These are phyloP conservation scores for Drosophila peninsularis DNA, from an alignment of 2,888 invertebrate genomes.

Conservation along the genomic window DNA sequence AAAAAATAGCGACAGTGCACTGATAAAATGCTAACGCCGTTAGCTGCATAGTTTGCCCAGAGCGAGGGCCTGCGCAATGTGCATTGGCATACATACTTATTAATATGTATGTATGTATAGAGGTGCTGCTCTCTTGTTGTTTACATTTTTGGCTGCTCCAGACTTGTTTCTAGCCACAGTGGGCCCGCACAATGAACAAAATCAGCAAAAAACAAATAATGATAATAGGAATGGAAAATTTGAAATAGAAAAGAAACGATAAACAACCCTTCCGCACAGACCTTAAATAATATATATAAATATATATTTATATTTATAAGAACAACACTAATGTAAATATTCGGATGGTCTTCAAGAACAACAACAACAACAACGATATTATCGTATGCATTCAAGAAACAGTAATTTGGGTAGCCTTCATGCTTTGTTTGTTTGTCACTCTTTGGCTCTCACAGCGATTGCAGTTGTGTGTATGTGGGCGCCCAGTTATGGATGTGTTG, in stretches of 20 bases:
- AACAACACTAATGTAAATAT: background rate
- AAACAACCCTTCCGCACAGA: background rate
- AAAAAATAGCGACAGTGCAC: constrained; percentile 8
- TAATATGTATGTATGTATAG: background rate
- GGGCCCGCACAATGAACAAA: constrained; percentile 1
- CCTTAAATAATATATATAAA: background rate
- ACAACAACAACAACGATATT: constrained; percentile 1
- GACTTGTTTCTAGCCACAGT: constrained; percentile 39
- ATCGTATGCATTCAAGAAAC: constrained; percentile 9
- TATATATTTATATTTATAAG: background rate
- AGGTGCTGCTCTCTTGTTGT: constrained; percentile 39
- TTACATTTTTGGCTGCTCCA: constrained; percentile 40
- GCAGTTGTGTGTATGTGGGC: constrained; percentile 9
- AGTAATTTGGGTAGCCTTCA: constrained; percentile 16
- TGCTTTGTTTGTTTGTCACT: constrained; percentile 8
- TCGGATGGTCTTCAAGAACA: background rate
- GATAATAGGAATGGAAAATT: background rate
- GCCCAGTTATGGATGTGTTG: background rate
- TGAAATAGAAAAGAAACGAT: background rate
- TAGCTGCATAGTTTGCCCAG: constrained; percentile 6
- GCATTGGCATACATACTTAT: background rate
- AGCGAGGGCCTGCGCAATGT: constrained; percentile 42
- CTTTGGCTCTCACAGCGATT: constrained; percentile 9
- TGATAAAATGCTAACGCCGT: constrained; percentile 17
- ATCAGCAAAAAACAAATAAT: background rate